phyloP scores from a whole-genome alignment of 2,113 vertebrate genomes.

The Labeo rohita region DNA sequence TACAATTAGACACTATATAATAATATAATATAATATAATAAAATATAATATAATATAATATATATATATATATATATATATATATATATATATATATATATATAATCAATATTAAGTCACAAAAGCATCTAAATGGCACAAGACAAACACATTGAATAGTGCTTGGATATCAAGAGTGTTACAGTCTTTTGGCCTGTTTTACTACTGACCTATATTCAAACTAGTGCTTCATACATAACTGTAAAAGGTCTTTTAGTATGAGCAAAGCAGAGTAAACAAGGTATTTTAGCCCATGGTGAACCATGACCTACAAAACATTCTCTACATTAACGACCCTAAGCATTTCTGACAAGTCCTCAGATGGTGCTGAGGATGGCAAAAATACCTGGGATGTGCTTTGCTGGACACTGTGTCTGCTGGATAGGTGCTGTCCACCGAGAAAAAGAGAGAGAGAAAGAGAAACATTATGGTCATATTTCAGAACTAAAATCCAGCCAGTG shows the following conservation, averaged over 20 bases:
- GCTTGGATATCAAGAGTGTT: neutral
- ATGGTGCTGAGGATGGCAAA: constrained; percentile 3
- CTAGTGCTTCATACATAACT: neutral
- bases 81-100: no score
- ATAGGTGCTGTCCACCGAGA: constrained; percentile 84
- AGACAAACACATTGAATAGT: neutral
- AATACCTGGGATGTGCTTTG: constrained; percentile 94
- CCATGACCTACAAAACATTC: constrained; percentile 33
- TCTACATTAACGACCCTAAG: neutral
- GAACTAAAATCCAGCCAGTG: neutral
- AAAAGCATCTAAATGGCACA: neutral
- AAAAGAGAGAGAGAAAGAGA: constrained; percentile 1
- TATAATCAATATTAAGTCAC: neutral
- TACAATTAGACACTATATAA: neutral
- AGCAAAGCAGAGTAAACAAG: constrained; percentile 22
- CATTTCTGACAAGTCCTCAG: neutral
- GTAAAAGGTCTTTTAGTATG: constrained; percentile 1
- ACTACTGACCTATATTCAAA: neutral
- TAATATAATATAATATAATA: neutral
- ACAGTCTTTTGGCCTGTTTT: neutral
- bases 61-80: no score
- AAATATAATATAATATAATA: neutral
- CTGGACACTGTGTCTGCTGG: constrained; percentile 94
- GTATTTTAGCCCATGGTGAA: constrained; percentile 36
- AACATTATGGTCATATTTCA: neutral